A percentile compares a stretch with the other conserved stretches of the same genome.
Conservation (phyloP, 2,888 invertebrate species). For the Acronicta leporina region DNA sequence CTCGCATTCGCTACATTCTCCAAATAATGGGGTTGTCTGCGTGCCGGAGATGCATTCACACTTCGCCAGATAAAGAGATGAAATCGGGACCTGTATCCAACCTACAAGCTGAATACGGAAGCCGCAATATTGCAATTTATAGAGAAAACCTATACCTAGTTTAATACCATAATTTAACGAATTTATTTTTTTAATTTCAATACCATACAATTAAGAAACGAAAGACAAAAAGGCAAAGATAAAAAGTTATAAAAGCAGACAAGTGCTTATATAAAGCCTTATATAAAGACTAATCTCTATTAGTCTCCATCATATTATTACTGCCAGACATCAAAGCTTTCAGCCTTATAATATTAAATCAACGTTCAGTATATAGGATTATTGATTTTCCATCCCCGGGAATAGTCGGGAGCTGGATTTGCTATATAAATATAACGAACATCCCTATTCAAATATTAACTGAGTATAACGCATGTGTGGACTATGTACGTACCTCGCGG, state of each 20-base stretch:
- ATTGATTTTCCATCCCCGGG: constrained; percentile 67
- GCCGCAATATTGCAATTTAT: too few species aligned
- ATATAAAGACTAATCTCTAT: too few species aligned
- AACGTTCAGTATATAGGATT: constrained; percentile 57
- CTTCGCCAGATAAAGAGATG: constrained; percentile 40
- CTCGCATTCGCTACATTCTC: constrained; percentile 38
- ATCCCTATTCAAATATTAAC: constrained; percentile 76
- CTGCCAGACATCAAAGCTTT: constrained; percentile 19
- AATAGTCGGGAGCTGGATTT: constrained; percentile 62
- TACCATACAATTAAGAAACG: background rate
- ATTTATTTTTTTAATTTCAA: too few species aligned
- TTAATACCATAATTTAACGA: too few species aligned
- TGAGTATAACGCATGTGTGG: constrained; percentile 71
- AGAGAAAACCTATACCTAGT: too few species aligned
- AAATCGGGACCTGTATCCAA: constrained; percentile 13
- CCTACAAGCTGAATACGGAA: too few species aligned
- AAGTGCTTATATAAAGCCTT: too few species aligned
- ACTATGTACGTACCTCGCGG: constrained; percentile 58
- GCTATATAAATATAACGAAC: constrained; percentile 70
- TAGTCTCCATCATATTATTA: background rate
- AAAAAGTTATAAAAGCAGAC: background rate
- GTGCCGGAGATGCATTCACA: constrained; percentile 34
- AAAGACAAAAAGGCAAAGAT: background rate
- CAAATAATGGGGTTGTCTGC: constrained; percentile 24
- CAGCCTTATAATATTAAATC: constrained; percentile 21